Conservation (phyloP, 2,797 vertebrate genomes). For the Clarias fuscus region DNA sequence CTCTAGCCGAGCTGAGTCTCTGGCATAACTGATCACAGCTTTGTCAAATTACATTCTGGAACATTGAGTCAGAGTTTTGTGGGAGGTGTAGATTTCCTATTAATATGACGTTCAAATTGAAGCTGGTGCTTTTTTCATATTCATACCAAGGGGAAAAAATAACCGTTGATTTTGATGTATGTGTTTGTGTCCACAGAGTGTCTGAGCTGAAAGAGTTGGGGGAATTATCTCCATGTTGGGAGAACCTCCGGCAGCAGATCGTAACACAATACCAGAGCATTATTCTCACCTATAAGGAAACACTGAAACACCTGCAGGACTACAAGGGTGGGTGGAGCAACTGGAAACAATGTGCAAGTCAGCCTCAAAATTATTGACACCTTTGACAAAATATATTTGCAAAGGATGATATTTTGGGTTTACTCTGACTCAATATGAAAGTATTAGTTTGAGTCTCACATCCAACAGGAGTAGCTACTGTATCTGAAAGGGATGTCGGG, state of each 20-base stretch:
- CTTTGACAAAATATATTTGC: not conserved
- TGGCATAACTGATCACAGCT: not conserved
- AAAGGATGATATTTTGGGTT: not conserved
- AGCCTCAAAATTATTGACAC: not conserved
- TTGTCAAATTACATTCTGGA: not conserved
- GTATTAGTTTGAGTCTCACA: not conserved
- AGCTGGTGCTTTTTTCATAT: not conserved
- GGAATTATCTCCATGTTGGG: slow-evolving; percentile 96
- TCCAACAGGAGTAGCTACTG: too few species aligned
- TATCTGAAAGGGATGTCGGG: too few species aligned
- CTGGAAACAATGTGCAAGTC: slow-evolving; percentile 29
- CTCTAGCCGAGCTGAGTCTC: not conserved
- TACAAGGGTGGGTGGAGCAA: slow-evolving; percentile 82
- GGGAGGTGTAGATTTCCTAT: not conserved
- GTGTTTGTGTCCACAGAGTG: slow-evolving; percentile 74
- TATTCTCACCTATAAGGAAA: slow-evolving; percentile 92
- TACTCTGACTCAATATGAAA: not conserved
- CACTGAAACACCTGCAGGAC: slow-evolving; percentile 84
- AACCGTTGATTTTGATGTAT: not conserved
- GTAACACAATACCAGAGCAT: slow-evolving; percentile 93
- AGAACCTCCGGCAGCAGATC: slow-evolving; percentile 91
- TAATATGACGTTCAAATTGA: not conserved
- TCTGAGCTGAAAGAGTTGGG: slow-evolving; percentile 94
- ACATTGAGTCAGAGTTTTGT: not conserved
- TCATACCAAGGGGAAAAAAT: not conserved